Conservation (phyloP, 2,113 vertebrate genomes). For the Neodon shergylaensis region DNA sequence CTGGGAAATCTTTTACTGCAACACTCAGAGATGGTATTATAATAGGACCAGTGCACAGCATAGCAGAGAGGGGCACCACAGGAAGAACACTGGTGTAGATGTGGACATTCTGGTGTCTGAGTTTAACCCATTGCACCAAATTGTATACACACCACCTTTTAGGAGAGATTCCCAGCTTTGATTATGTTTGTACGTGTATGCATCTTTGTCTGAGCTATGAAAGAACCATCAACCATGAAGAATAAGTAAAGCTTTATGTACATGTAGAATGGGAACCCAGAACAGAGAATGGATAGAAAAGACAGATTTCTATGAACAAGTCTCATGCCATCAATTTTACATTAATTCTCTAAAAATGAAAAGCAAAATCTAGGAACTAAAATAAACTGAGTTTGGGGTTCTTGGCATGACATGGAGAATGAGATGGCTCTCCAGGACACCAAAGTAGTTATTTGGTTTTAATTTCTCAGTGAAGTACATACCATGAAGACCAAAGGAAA, state of each 20-base stretch:
- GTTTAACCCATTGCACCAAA: not conserved
- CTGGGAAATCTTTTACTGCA: not conserved
- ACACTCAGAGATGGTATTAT: rapidly evolving
- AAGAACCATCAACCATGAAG: not conserved
- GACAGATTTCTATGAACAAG: not conserved
- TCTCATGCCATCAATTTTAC: not conserved
- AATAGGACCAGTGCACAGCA: rapidly evolving
- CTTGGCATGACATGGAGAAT: not conserved
- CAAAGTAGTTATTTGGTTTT: not conserved
- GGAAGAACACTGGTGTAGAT: not conserved
- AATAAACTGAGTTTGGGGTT: not conserved
- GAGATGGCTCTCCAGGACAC: not conserved
- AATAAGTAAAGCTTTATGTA: not conserved
- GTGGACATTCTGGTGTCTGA: rapidly evolving
- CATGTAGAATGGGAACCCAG: not conserved
- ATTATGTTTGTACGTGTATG: not conserved
- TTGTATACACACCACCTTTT: not conserved
- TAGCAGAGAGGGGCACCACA: rapidly evolving
- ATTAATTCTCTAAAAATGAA: not conserved
- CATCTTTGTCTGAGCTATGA: not conserved
- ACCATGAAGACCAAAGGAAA: not conserved
- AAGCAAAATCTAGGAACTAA: not conserved
- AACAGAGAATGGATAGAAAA: not conserved
- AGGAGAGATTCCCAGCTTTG: not conserved
- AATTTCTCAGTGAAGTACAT: not conserved